Base-by-base conservation (phyloP, 2,113 vertebrate genomes). In the Festucalex cinctus region DNA sequence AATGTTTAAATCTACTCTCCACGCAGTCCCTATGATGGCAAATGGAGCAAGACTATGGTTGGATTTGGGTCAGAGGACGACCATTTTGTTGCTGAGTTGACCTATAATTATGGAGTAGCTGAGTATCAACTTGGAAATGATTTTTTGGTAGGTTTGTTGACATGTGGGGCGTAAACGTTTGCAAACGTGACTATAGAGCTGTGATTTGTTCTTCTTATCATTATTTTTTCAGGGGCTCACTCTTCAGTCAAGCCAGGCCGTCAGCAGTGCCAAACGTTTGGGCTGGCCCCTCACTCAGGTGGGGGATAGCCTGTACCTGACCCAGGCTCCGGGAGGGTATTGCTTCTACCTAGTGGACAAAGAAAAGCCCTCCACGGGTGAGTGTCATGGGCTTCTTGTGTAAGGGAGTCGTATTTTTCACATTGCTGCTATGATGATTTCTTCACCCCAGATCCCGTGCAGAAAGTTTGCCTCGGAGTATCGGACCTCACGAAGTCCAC, bases 11-110 rank as follows among this genome's bases (percentile, higher is more conserved):
- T 2, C 37, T 63, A 36, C 26, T 0, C 37, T 69, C 35, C 24
- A 3, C 72, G 41, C 68, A 99, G 97, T 8, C 96, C 97, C 17
- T 99, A 98, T 32, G 97, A 98, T 86, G 97, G 96, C 16, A 99
- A 94, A 62, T 99, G 97, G 97, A 99, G 97, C 88, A 99, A 99
- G 91, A 98, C 97, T 0, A 98, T 99, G 97, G 93, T 99, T 75
- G 97, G 97, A 20, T 99, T 93, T 0, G 97, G 97, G 13, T 91
- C 95, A 44, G 97, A 99, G 69, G 94, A 97, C 61, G 74, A 91
- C 9, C 95, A 98, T 86, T 99, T 99, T 78, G 97, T 98, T 13
- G 92, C 93, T 61, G 97, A 99, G 20, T 73, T 99, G 72, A 99
- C 97, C 3, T 99, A 99, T 81, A 99, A 98, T 79, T 99, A 99